These are phyloP conservation scores for Buceros bicornis DNA, from an alignment of 2,797 vertebrate genomes.

Conservation along the genomic window DNA sequence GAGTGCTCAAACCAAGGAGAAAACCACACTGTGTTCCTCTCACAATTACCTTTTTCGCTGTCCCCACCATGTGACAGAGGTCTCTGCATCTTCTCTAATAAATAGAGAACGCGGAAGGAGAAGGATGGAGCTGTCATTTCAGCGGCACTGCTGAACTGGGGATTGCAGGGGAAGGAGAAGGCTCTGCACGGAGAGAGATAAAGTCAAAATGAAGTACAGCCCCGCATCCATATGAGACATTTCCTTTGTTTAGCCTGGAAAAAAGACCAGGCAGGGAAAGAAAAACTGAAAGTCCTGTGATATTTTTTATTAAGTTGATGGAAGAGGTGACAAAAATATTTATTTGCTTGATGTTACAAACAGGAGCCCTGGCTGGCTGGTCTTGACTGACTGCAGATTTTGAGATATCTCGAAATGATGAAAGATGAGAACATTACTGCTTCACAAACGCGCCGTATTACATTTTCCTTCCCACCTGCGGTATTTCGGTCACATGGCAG, in stretches of 20 bases:
- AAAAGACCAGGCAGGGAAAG: background rate
- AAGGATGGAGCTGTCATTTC: background rate
- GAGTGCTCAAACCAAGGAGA: background rate
- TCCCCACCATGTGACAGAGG: background rate
- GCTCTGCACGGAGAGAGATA: background rate
- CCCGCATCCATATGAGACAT: background rate
- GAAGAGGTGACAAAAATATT: constrained; percentile 16
- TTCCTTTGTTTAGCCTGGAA: background rate
- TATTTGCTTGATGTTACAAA: background rate
- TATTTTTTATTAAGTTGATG: background rate
- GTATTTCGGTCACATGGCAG: accelerated
- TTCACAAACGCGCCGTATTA: accelerated
- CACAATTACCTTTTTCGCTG: background rate
- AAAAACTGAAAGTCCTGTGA: background rate
- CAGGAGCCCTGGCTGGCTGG: background rate
- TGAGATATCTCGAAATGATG: background rate
- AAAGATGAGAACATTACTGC: background rate
- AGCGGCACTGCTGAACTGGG: background rate
- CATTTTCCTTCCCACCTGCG: accelerated
- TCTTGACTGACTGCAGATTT: background rate
- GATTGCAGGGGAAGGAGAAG: background rate
- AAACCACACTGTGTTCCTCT: background rate
- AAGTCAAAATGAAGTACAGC: background rate
- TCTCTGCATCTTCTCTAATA: background rate
- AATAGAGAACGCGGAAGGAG: background rate